Evolutionary conservation across 2,113 vertebrate genomes (phyloP), one percentile per base, ranked within the genome.

Genomic region (Acanthochromis polyacanthus): DNA sequence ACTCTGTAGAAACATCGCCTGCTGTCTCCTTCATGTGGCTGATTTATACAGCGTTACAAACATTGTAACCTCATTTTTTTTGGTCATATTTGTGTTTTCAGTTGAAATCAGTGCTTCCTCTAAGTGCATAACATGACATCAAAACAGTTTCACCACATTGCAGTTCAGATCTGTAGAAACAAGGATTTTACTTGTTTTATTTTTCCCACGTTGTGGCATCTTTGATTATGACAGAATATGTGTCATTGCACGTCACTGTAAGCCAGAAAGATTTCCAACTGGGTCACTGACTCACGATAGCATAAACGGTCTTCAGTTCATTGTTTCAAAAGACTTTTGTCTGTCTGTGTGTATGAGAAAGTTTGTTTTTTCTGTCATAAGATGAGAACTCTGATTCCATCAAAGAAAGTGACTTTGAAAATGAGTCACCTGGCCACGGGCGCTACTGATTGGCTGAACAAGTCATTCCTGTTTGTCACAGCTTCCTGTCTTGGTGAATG

Each of bases 401-500:
- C 61, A 71, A 85, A 74, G 74, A 79, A 90, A 90, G 80, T 87
- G 61, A 92, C 87, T 90, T 89, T 89, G 85, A 89, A 84, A 91
- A 70, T 91, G 88, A 93, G 76, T 93, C 88, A 87, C 86, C 36
- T 75, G 1, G 0, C 10, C 46, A 4, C 2, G 3, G 3, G 36
- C 1, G 1, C 20, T 36, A 3, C 69, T 67, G 87, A 92, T 92
- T 93, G 92, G 93, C 46, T 76, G 65, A 71, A 72, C 73, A 52
- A 82, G 78, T 86, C 17, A 14, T 81, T 86, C 62, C 80, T 82
- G 66, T 93, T 91, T 89, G 86, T 92, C 88, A 87, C 88, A 90
- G 86, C 89, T 95, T 95, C 94, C 93, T 92, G 93, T 90, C 86
- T 85, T 65, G 66, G 57, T 87, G 87, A 87, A 91, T 84, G 81